Conservation (phyloP, 2,888 invertebrate species). For the Trissonchulus latispiculum region DNA sequence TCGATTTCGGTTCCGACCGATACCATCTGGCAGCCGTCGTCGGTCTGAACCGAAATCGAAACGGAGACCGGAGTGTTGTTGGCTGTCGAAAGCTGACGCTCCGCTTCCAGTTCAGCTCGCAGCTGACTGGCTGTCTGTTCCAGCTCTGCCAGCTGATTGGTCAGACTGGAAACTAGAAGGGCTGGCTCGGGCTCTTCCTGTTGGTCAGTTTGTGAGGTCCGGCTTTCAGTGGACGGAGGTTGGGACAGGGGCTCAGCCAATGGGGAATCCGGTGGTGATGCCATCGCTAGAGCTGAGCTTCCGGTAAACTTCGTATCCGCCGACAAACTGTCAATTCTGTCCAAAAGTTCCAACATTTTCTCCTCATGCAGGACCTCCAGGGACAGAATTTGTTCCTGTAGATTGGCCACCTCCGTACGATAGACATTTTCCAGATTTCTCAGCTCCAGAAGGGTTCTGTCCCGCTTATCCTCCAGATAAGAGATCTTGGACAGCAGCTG, state of each 20-base stretch:
- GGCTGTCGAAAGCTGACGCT: no score
- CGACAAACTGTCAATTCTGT: background rate
- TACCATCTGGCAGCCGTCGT: no score
- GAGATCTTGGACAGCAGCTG: no score
- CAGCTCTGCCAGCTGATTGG: background rate
- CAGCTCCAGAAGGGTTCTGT: no score
- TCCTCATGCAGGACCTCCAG: background rate
- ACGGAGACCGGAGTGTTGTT: no score
- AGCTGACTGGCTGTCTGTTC: no score
- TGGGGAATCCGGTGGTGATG: no score
- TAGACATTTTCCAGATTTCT: background rate
- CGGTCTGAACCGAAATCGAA: background rate
- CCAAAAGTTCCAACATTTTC: background rate
- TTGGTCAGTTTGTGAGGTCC: background rate
- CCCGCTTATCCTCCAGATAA: no score
- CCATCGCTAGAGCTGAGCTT: background rate
- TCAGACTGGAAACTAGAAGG: background rate
- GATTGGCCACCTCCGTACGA: background rate
- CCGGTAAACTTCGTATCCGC: background rate
- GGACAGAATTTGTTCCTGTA: background rate
- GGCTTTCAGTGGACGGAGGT: no score
- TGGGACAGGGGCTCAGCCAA: background rate
- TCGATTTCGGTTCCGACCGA: no score
- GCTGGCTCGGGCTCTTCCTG: background rate
- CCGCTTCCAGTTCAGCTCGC: no score